Evolutionary conservation across 2,797 vertebrate species (phyloP).

Genomic region (Peromyscus eremicus): DNA sequence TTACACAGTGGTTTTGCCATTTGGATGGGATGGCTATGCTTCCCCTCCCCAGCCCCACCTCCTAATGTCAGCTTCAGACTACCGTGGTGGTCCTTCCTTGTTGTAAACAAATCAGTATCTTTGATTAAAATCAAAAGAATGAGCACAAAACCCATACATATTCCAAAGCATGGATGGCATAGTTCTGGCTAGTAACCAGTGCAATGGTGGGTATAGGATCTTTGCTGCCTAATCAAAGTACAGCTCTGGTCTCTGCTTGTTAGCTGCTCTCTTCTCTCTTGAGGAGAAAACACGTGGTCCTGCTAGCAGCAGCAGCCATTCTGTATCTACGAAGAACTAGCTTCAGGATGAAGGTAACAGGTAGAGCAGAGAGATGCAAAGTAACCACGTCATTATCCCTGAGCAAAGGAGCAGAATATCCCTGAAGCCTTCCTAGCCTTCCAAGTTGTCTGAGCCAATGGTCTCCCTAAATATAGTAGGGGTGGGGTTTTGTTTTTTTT

Average conservation of each 20-base stretch:
- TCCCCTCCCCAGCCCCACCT: not conserved
- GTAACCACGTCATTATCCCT: not conserved
- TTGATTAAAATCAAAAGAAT: constrained; percentile 57
- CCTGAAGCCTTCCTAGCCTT: constrained; percentile 13
- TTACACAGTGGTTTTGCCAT: not conserved
- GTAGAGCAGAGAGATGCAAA: constrained; percentile 24
- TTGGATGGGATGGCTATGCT: not conserved
- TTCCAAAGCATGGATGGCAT: not conserved
- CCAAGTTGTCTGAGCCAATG: constrained; percentile 36
- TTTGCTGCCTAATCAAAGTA: constrained; percentile 46
- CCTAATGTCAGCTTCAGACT: not conserved
- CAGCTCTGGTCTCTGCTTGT: not conserved
- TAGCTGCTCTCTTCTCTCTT: not conserved
- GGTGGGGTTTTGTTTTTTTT: not conserved
- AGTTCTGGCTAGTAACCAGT: constrained; percentile 11
- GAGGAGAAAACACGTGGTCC: constrained; percentile 25
- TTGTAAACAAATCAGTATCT: constrained; percentile 44
- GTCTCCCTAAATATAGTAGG: constrained; percentile 34
- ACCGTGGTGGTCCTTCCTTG: not conserved
- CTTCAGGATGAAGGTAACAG: constrained; percentile 49
- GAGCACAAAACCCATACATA: constrained; percentile 4
- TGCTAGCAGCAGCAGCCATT: constrained; percentile 12
- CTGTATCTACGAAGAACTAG: constrained; percentile 17
- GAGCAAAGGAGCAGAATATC: constrained; percentile 2
- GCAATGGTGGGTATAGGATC: not conserved